phyloP scores from a whole-genome alignment of 2,888 invertebrate species.

The Metacarcinus magister region DNA sequence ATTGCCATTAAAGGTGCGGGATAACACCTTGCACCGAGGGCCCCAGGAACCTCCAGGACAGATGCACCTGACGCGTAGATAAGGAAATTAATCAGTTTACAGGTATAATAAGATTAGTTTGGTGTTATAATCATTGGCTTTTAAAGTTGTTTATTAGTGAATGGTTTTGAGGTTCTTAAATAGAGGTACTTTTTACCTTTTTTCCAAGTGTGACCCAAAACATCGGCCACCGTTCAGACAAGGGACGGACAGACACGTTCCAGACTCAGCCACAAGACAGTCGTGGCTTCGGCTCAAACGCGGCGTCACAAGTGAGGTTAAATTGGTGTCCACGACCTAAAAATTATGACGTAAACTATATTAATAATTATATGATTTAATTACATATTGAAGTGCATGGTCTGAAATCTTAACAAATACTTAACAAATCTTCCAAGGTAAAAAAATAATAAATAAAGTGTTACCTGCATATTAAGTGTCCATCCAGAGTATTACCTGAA shows the following conservation, averaged over 20 bases:
- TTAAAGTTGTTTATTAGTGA: not conserved
- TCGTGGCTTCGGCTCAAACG: not conserved
- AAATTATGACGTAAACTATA: not conserved
- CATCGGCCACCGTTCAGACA: not conserved
- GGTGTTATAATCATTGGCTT: not conserved
- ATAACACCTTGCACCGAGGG: not conserved
- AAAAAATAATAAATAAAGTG: not conserved
- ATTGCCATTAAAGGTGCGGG: not conserved
- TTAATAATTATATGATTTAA: not conserved
- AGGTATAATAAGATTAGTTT: not conserved
- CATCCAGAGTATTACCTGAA: not conserved
- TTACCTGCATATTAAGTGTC: not conserved
- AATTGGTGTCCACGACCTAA: not conserved
- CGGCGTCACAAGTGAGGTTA: not conserved
- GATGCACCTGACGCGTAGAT: slow-evolving; percentile 50
- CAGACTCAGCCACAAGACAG: slow-evolving; percentile 18
- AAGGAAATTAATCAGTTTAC: not conserved
- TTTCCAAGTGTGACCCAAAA: slow-evolving; percentile 10
- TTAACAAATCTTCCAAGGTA: no score
- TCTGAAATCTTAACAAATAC: no score
- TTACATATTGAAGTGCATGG: not conserved
- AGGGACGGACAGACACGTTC: slow-evolving; percentile 34
- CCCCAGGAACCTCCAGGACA: not conserved
- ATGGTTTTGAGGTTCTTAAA: not conserved
- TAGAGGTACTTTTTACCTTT: not conserved